phyloP scores from a whole-genome alignment of 2,113 vertebrate species.

The Chrysochloris asiatica region DNA sequence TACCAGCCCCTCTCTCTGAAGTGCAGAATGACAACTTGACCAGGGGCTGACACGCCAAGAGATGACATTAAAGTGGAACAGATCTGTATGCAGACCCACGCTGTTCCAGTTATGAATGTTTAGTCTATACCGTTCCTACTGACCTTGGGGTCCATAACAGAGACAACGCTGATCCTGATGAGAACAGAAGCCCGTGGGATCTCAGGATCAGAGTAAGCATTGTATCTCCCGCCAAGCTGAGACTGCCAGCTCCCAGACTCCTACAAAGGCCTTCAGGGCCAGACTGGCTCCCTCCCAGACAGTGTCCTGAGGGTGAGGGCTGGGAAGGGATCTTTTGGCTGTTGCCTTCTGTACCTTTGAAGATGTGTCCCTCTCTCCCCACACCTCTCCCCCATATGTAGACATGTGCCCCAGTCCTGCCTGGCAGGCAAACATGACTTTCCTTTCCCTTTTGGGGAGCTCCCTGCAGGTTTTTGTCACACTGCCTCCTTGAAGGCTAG shows the following conservation, averaged over 20 bases:
- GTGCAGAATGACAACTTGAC: neutral
- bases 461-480: neutral
- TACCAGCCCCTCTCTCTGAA: neutral
- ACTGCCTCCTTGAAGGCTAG: neutral
- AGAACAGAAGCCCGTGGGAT: neutral
- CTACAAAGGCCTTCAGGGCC: neutral
- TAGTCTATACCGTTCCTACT: conserved; percentile 29
- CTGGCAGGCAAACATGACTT: neutral
- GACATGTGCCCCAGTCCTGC: neutral
- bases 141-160: neutral
- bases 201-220: neutral
- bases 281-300: neutral
- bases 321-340: neutral
- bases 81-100: neutral
- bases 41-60: neutral
- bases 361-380: neutral
- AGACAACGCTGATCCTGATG: neutral
- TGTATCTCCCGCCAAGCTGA: too few relatives aligned
- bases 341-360: neutral
- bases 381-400: neutral
- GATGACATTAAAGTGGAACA: conserved; percentile 10
- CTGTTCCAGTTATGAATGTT: conserved; percentile 21
- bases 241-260: neutral
- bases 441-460: neutral
- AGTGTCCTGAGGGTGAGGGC: neutral